Evolutionary conservation across 2,888 invertebrate genomes (phyloP).

Genomic region (Carpatolechia fugitivella): DNA sequence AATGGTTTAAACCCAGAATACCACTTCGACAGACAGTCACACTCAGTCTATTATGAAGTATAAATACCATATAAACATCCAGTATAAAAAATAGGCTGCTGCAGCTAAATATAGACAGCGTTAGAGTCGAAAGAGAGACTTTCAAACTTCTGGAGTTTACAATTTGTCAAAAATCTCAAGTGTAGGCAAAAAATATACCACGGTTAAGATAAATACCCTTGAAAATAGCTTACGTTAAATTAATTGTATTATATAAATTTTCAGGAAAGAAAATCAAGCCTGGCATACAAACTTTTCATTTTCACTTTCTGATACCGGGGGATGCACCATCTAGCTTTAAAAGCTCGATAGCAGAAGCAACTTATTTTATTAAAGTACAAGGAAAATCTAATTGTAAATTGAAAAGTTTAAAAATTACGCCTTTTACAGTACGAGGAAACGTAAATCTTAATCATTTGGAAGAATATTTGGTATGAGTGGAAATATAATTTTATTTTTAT

Average conservation of each 20-base stretch:
- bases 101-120: no score
- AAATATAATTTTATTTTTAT: background rate
- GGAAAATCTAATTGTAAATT: conserved; percentile 46
- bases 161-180: no score
- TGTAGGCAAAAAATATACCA: no score
- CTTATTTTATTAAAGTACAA: conserved; percentile 53
- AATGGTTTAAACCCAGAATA: background rate
- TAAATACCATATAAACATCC: no score
- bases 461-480: conserved; percentile 46
- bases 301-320: conserved; percentile 57
- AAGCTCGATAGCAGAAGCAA: conserved; percentile 55
- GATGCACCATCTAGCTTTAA: conserved; percentile 61
- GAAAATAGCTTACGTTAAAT: no score
- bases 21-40: no score
- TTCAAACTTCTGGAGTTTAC: no score
- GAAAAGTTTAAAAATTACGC: conserved; percentile 35
- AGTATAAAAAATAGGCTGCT: no score
- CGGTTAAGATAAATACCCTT: no score
- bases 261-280: conserved; percentile 43
- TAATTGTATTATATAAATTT: background rate
- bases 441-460: conserved; percentile 53
- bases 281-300: conserved; percentile 52
- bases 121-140: no score
- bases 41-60: no score
- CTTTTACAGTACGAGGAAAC: conserved; percentile 48